These are phyloP conservation scores for Brachionus asplanchnoidis DNA, from an alignment of 1,140 invertebrate species.

Conservation along the genomic window DNA sequence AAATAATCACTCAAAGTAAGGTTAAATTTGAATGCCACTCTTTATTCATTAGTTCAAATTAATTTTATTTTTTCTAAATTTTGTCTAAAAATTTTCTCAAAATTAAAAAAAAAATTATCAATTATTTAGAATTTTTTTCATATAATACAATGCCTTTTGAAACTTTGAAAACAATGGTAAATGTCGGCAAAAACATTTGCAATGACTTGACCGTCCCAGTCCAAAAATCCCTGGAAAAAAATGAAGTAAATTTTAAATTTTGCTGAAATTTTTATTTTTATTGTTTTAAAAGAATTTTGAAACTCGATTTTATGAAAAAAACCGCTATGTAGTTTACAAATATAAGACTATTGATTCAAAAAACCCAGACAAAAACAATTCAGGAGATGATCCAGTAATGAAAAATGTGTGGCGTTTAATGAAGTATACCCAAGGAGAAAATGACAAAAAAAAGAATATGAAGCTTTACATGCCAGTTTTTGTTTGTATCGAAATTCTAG, in stretches of 20 bases:
- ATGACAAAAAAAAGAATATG: constrained; percentile 38
- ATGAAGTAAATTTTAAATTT: not conserved
- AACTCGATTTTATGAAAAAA: constrained; percentile 29
- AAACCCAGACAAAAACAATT: not conserved
- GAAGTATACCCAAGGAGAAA: constrained; percentile 40
- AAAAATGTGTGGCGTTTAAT: constrained; percentile 38
- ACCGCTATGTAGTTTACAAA: not conserved
- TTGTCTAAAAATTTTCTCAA: not conserved
- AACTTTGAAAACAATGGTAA: constrained; percentile 30
- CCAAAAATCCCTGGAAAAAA: not conserved
- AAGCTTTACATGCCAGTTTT: constrained; percentile 40
- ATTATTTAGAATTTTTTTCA: not conserved
- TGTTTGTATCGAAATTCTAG: constrained; percentile 21
- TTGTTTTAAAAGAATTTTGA: constrained; percentile 13
- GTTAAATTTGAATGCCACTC: not conserved
- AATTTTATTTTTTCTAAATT: not conserved
- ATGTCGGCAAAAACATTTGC: constrained; percentile 23
- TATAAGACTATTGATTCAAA: constrained; percentile 12
- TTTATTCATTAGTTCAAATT: not conserved
- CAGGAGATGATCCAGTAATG: constrained; percentile 33
- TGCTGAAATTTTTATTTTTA: not conserved
- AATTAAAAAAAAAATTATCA: not conserved
- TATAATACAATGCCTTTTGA: not conserved
- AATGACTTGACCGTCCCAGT: constrained; percentile 20
- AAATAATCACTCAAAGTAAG: not conserved